Conservation (phyloP, 2,113 vertebrate species). For the Microtus richardsoni region DNA sequence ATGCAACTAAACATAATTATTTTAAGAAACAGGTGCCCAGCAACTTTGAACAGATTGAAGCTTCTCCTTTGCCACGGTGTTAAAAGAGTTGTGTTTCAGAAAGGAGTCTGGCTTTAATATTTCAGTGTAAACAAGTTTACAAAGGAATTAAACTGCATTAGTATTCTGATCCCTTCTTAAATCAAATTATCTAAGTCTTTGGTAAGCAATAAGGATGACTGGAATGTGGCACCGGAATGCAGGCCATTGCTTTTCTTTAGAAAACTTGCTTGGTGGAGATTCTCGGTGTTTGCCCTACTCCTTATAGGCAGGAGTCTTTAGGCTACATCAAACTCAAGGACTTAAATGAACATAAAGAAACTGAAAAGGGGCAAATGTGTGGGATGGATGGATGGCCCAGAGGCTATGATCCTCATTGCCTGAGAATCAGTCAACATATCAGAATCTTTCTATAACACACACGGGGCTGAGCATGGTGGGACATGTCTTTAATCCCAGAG, state of each 20-base stretch:
- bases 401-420: not conserved
- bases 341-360: not conserved
- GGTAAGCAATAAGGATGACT: constrained; percentile 21
- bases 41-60: not conserved
- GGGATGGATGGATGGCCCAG: not conserved
- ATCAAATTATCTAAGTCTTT: constrained; percentile 45
- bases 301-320: not conserved
- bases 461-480: not conserved
- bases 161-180: constrained; percentile 59
- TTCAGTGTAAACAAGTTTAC: constrained; percentile 63
- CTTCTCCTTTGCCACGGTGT: not conserved
- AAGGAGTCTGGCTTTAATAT: not conserved
- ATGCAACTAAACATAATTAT: not conserved
- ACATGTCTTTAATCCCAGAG: not conserved
- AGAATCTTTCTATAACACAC: not conserved
- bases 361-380: not conserved
- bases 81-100: not conserved
- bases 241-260: not conserved
- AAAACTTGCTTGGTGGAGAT: constrained; percentile 11
- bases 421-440: not conserved
- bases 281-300: not conserved
- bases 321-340: not conserved
- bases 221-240: constrained; percentile 49
- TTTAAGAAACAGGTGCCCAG: constrained; percentile 31
- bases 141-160: constrained; percentile 46